Evolutionary conservation across 2,797 vertebrate genomes (phyloP).

Genomic region (Tauraco hartlaubi): DNA sequence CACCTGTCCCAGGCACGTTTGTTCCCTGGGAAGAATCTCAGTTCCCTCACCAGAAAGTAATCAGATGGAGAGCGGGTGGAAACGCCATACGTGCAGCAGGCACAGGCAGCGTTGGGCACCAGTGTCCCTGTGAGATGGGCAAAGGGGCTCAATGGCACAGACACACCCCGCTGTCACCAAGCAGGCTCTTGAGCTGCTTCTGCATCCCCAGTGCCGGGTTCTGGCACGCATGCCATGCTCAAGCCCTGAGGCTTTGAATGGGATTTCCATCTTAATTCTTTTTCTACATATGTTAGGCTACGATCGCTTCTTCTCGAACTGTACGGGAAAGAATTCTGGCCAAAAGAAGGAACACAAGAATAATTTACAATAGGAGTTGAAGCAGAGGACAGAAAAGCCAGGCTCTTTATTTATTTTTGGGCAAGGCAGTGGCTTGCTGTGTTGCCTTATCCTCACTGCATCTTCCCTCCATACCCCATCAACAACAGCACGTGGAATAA

Average conservation of each 20-base stretch:
- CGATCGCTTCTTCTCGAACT: rapidly evolving
- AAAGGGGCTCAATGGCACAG: background rate
- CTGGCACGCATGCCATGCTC: background rate
- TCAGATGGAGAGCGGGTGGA: rapidly evolving
- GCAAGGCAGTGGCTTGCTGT: background rate
- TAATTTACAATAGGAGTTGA: background rate
- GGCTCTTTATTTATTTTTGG: background rate
- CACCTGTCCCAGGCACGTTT: rapidly evolving
- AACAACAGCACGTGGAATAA: rapidly evolving
- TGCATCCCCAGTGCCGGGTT: background rate
- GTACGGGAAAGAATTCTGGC: background rate
- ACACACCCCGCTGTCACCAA: background rate
- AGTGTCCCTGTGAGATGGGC: rapidly evolving
- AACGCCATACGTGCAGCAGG: background rate
- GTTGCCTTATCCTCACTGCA: background rate
- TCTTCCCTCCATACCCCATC: background rate
- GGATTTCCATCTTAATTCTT: conserved; percentile 34
- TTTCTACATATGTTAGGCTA: background rate
- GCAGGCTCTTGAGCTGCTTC: background rate
- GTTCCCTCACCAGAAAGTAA: background rate
- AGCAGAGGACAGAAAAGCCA: background rate
- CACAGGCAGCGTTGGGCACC: rapidly evolving
- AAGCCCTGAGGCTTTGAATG: conserved; percentile 14
- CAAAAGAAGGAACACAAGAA: background rate
- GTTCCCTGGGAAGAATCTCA: background rate